phyloP scores from a whole-genome alignment of 2,113 vertebrate species.

The Muntiacus reevesi region DNA sequence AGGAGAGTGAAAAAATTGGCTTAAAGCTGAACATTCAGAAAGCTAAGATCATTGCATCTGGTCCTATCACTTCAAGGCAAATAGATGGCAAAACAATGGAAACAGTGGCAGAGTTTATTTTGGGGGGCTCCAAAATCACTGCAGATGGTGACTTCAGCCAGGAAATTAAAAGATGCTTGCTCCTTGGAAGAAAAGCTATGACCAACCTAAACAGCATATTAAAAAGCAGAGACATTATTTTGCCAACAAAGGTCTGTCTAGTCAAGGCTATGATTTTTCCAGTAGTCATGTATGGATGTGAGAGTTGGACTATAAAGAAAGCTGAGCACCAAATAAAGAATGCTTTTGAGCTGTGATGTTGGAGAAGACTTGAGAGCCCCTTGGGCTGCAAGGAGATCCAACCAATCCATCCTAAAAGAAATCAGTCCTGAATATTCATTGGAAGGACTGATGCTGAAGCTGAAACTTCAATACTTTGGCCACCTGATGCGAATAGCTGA shows the following conservation, averaged over 20 bases:
- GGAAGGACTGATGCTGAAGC: neutral
- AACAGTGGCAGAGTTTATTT: neutral
- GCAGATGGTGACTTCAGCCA: neutral
- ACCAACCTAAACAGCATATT: neutral
- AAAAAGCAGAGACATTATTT: neutral
- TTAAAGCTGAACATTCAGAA: neutral
- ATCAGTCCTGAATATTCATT: neutral
- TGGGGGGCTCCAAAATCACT: rapidly evolving
- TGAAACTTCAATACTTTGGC: neutral
- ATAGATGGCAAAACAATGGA: neutral
- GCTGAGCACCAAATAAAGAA: neutral
- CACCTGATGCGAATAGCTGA: neutral
- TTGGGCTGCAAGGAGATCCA: neutral
- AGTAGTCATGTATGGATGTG: neutral
- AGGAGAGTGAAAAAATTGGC: neutral
- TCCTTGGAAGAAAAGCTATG: neutral
- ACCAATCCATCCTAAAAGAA: neutral
- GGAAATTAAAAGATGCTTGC: neutral
- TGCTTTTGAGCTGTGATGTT: neutral
- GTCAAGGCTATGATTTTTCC: neutral
- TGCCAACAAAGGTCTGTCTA: neutral
- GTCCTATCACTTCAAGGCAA: neutral
- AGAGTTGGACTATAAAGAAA: neutral
- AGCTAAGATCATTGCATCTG: neutral
- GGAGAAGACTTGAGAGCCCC: neutral